Base-by-base conservation (phyloP, 2,113 vertebrate genomes). In the Gallinago jamesoni region DNA sequence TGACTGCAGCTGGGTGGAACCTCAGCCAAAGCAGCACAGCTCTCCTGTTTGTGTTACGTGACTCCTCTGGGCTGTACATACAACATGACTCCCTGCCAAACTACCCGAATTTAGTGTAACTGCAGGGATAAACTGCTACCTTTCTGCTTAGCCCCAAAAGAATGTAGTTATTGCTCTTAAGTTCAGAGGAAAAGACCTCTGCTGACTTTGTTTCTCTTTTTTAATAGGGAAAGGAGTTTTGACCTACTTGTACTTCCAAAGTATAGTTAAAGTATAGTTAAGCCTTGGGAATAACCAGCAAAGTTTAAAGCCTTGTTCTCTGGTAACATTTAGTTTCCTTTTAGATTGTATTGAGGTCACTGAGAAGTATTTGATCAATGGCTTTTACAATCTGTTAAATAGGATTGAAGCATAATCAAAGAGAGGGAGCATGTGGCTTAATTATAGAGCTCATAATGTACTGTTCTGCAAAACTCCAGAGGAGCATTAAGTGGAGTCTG, bases 361-460 rank as follows among this genome's bases (percentile, higher is more conserved):
- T 12, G 30, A 81, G 52, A 89, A 63, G 43, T 55, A 75, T 43
- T 94, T 78, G 50, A 94, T 93, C 75, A 70, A 70, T 70, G n/a
- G 43, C 48, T 94, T 92, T 89, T 60, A 84, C 43, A 33, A 30
- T 81, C 27, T 59, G 39, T 87, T 94, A 48, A 76, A 87, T 9
- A 19, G 12, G 33, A 93, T 91, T 87, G 77, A 87, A 87, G 47
- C 30, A 31, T 87, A 89, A 94, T 90, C 77, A 86, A 53, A 78
- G 69, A 67, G 62, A 79, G 31, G 24, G 53, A 79, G 31, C 0
- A 0, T 28, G 6, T 28, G 21, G 11, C 56, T 95, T 89, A 90
- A 88, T 95, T 95, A 79, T 6, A 55, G 74, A 73, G 35, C 37
- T 82, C 45, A 9, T 88, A 22, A 67, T 80, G 90, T 57, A 84